phyloP scores from a whole-genome alignment of 2,113 vertebrate genomes.

The Rhynchopsitta pachyrhyncha region DNA sequence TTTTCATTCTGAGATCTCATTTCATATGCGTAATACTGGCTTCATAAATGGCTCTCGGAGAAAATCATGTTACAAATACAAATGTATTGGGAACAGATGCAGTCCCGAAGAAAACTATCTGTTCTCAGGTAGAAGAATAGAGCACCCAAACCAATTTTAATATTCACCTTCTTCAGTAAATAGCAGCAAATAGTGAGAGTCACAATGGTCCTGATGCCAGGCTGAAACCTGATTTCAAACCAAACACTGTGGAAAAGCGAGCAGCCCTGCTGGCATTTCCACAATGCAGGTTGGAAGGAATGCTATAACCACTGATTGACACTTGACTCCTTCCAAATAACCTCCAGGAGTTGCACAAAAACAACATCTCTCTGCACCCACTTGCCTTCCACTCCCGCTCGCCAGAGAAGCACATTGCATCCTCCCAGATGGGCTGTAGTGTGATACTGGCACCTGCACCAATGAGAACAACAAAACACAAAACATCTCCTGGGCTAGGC shows the following conservation, averaged over 20 bases:
- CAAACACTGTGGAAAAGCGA: neutral
- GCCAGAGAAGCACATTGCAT: neutral
- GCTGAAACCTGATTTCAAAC: conserved; percentile 7
- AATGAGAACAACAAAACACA: neutral
- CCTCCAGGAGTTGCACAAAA: neutral
- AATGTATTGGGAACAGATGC: neutral
- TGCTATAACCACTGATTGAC: neutral
- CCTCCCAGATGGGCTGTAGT: neutral
- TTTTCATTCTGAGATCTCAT: conserved; percentile 7
- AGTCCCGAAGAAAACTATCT: neutral
- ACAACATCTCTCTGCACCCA: neutral
- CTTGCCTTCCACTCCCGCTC: neutral
- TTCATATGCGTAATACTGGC: neutral
- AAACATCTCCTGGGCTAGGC: neutral
- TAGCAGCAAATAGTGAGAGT: neutral
- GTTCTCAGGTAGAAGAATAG: neutral
- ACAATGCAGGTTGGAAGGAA: neutral
- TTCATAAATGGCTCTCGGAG: neutral
- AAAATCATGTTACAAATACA: neutral
- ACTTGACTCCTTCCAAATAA: neutral
- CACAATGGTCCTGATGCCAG: neutral
- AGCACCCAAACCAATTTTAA: neutral
- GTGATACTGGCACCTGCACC: neutral
- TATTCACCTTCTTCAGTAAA: neutral
- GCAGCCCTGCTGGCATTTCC: neutral